Conservation (phyloP, 2,888 invertebrate genomes). For the Xanthorhoe designata region DNA sequence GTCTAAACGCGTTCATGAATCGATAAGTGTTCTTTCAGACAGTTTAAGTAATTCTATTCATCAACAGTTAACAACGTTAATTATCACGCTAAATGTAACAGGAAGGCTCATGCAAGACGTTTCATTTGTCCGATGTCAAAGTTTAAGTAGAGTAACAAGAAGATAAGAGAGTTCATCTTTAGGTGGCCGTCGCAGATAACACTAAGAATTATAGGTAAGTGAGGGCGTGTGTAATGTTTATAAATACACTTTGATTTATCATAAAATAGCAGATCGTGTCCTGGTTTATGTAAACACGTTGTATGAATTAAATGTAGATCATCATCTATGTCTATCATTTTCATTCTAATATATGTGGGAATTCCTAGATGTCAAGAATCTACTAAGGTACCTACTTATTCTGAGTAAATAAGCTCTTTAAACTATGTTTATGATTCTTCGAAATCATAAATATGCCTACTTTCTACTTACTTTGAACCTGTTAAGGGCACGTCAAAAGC, state of each 20-base stretch:
- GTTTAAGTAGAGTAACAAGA: conserved; percentile 17
- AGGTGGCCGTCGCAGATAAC: conserved; percentile 28
- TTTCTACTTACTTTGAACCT: too few species aligned
- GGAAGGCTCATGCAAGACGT: conserved; percentile 35
- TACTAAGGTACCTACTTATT: too few species aligned
- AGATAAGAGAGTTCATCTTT: conserved; percentile 37
- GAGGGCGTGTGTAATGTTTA: conserved; percentile 21
- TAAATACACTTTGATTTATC: conserved; percentile 12
- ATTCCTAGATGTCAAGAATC: too few species aligned
- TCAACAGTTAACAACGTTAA: conserved; percentile 11
- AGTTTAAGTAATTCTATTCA: background rate
- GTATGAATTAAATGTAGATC: background rate
- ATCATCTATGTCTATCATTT: too few species aligned
- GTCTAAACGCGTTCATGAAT: background rate
- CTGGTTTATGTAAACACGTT: background rate
- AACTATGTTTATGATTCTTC: too few species aligned
- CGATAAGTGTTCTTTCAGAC: background rate
- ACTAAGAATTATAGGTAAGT: conserved; percentile 9
- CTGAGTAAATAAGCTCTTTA: too few species aligned
- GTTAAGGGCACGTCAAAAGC: too few species aligned
- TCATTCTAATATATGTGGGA: too few species aligned
- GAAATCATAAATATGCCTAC: too few species aligned
- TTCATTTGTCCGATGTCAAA: conserved; percentile 25
- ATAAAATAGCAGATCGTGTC: conserved; percentile 7
- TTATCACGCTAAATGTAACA: conserved; percentile 32